phyloP scores from a whole-genome alignment of 1,140 invertebrate species.

The Drosophila arawakana region DNA sequence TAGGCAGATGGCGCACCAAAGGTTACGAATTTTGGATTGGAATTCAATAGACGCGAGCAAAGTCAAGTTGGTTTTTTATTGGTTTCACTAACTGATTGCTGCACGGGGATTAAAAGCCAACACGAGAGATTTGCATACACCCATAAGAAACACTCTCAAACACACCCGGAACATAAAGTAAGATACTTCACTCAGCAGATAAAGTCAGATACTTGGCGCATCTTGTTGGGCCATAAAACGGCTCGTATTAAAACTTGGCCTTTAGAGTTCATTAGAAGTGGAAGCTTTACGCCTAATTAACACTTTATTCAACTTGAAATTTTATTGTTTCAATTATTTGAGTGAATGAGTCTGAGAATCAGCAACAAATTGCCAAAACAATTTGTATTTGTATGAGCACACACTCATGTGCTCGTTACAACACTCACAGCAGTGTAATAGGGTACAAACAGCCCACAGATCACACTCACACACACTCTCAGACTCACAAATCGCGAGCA shows the following conservation, averaged over 20 bases:
- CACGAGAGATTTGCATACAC: constrained; percentile 32
- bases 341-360: constrained; percentile 37
- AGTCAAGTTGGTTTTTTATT: constrained; percentile 72
- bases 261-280: constrained; percentile 46
- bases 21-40: constrained; percentile 52
- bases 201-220: constrained; percentile 32
- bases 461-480: constrained; percentile 28
- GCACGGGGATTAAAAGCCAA: constrained; percentile 38
- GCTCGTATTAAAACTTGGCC: constrained; percentile 61
- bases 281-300: constrained; percentile 77
- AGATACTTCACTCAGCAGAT: constrained; percentile 52
- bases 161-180: constrained; percentile 23
- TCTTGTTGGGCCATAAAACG: constrained; percentile 64
- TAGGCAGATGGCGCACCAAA: constrained; percentile 75
- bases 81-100: constrained; percentile 59
- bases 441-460: constrained; percentile 12
- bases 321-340: constrained; percentile 77
- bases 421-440: not conserved
- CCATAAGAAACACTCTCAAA: constrained; percentile 9
- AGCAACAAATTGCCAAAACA: constrained; percentile 61
- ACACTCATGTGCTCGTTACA: constrained; percentile 21
- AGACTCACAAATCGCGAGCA: constrained; percentile 32
- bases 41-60: constrained; percentile 64
- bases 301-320: constrained; percentile 72
- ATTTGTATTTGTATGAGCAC: constrained; percentile 43